A percentile compares a stretch with the other conserved stretches of the same genome.
phyloP scores from a whole-genome alignment of 2,888 invertebrate species.

The Apotomis betuletana region DNA sequence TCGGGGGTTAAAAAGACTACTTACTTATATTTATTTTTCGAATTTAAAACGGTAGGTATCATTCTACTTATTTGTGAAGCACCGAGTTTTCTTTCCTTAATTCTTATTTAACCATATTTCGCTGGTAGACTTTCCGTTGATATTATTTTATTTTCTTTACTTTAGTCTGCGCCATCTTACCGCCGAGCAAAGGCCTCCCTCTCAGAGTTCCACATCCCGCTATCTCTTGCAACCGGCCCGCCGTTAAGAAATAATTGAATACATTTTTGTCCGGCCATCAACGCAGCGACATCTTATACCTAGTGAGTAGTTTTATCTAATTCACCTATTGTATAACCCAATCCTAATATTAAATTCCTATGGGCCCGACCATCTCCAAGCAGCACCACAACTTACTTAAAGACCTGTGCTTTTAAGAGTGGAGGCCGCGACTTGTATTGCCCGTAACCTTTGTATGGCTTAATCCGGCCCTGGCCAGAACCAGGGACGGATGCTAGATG shows the following conservation, averaged over 20 bases:
- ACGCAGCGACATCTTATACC: slow-evolving; percentile 8
- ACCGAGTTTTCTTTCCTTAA: slow-evolving; percentile 7
- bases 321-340: background rate
- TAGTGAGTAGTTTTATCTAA: slow-evolving; percentile 22
- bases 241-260: slow-evolving; percentile 20
- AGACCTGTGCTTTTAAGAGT: too few relatives aligned
- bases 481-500: too few relatives aligned
- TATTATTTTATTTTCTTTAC: slow-evolving; percentile 20
- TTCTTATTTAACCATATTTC: slow-evolving; percentile 6
- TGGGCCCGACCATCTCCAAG: too few relatives aligned
- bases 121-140: slow-evolving; percentile 8
- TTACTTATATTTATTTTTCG: too few relatives aligned
- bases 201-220: slow-evolving; percentile 28
- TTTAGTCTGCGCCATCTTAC: slow-evolving; percentile 29
- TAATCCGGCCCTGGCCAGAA: too few relatives aligned
- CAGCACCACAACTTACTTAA: too few relatives aligned
- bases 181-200: slow-evolving; percentile 27
- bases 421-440: too few relatives aligned
- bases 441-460: too few relatives aligned
- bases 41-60: background rate
- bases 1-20: too few relatives aligned
- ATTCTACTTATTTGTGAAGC: background rate
- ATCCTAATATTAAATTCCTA: background rate
- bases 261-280: background rate
- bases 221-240: slow-evolving; percentile 29